phyloP scores from a whole-genome alignment of 2,797 vertebrate species.

The Amblyraja radiata region DNA sequence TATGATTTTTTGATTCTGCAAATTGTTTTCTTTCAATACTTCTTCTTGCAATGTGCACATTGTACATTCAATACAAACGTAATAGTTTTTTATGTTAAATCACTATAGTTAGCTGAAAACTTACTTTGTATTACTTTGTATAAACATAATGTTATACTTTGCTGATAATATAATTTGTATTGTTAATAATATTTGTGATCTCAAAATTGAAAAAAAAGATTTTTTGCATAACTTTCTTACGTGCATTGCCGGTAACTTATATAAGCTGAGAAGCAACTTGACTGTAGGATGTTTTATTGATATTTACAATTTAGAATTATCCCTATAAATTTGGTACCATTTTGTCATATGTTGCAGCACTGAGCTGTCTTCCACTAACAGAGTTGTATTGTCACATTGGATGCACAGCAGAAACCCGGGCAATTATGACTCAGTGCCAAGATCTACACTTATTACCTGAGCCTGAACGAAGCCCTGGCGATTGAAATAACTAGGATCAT shows the following conservation, averaged over 20 bases:
- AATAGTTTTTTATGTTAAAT: background rate
- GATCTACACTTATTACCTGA: background rate
- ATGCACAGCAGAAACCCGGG: background rate
- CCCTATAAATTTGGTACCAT: background rate
- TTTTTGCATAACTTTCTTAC: background rate
- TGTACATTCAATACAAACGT: background rate
- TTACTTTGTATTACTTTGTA: background rate
- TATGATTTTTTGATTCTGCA: constrained; percentile 1
- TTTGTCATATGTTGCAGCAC: background rate
- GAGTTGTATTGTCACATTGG: background rate
- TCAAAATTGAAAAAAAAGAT: background rate
- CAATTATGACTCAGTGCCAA: background rate
- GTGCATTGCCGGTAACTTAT: background rate
- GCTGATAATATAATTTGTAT: background rate
- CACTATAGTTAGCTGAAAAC: background rate
- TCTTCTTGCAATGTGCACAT: background rate
- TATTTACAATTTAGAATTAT: background rate
- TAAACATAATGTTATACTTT: background rate
- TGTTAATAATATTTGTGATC: background rate
- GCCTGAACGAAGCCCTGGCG: background rate
- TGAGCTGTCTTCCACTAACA: background rate
- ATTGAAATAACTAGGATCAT: no score
- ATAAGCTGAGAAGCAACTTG: constrained; percentile 10
- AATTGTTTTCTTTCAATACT: background rate
- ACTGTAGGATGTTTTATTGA: background rate